Evolutionary conservation across 2,113 vertebrate species (phyloP), one percentile per base, ranked within the genome.

Genomic region (Lophura nycthemera): DNA sequence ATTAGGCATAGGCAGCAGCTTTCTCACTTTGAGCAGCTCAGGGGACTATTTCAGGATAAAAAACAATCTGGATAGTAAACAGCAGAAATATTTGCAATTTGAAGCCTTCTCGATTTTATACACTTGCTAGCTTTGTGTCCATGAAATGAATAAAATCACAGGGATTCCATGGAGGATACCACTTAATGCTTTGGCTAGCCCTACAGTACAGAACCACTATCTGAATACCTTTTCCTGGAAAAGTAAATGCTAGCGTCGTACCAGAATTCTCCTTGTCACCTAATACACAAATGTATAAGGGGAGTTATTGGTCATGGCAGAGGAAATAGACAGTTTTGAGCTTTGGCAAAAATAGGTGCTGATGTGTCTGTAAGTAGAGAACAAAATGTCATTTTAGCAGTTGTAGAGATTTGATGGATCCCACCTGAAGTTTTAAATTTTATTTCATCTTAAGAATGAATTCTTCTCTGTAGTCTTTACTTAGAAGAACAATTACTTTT

Each of bases 371-470:
- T 52, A 78, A 69, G 86, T 81, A 90, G 86, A 92, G 76, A 83
- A 14, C n/a, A 84, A 84, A 40, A 21, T 82, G 81, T 47, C 24
- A 78, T 96, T 95, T 69, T 67, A 70, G 27, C 43, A 76, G 54
- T 59, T 13, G 61, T 88, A 70, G 91, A 66, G 82, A 88, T 30
- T 79, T 56, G 42, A 81, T 61, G n/a, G 50, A 34, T 93, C 88
- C 67, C 48, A n/a, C 24, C 81, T 71, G 59, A 92, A 61, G 50
- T 86, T 89, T 59, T 34, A 42, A 77, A 45, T 80, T 76, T 47
- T 48, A n/a, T 86, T 88, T 82, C 43, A 61, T n/a, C 27, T 88
- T 87, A 87, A 96, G 82, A 92, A 81, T 91, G 50, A n/a, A 57
- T 85, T 92, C 47, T 93, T 93, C 83, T 78, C 54, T 57, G 3